Conservation (phyloP, 2,888 invertebrate species). For the Cerceris rybyensis region DNA sequence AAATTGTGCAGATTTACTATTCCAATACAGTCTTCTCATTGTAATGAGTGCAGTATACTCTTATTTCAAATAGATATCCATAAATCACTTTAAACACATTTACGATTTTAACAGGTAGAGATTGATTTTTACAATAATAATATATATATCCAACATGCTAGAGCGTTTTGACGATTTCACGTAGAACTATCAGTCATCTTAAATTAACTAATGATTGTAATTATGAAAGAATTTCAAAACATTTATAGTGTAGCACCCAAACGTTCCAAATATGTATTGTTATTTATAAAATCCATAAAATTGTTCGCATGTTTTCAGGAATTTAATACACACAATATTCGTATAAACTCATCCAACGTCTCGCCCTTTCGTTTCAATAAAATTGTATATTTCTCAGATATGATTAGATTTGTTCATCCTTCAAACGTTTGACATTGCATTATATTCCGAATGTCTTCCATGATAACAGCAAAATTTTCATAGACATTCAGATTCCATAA, state of each 20-base stretch:
- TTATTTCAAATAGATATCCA: neutral
- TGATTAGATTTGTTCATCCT: neutral
- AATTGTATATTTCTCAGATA: neutral
- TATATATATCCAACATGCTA: too few species aligned
- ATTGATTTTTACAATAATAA: too few species aligned
- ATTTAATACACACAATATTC: neutral
- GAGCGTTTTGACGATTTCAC: too few species aligned
- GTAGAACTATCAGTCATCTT: too few species aligned
- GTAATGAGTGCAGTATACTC: neutral
- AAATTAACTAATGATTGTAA: too few species aligned
- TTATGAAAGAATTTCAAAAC: too few species aligned
- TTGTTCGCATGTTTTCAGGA: neutral
- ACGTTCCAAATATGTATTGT: too few species aligned
- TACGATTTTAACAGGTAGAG: too few species aligned
- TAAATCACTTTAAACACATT: neutral
- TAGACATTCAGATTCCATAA: neutral
- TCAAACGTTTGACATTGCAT: neutral
- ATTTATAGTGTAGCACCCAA: too few species aligned
- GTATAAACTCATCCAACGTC: neutral
- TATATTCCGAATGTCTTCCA: neutral
- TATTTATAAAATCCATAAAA: too few species aligned
- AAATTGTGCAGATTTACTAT: neutral
- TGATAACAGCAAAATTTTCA: neutral
- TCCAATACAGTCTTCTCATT: neutral
- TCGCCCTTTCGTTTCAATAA: neutral